Base-by-base conservation (phyloP, 1,140 invertebrate genomes). In the Leguminivora glycinivorella region DNA sequence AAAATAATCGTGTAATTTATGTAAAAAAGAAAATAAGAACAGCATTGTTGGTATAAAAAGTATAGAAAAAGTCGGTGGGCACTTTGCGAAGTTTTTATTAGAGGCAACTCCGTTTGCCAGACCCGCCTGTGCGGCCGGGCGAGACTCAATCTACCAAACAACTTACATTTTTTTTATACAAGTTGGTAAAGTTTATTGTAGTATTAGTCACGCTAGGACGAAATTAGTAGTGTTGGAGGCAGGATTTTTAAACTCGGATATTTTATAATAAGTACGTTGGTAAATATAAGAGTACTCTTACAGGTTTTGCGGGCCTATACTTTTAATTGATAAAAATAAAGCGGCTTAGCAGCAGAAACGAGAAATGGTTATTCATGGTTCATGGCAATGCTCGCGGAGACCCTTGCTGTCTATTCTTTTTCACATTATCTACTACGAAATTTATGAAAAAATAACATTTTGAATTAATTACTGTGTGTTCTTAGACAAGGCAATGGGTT, bases 1-100 rank as follows among this genome's bases (percentile, higher is more conserved):
- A 31, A 63, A 63, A 63, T 63, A 31, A 63, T 63, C 29, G 58
- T 63, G 58, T 63, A 63, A 63, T 63, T 63, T 63, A 63, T 63
- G 58, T 34, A 63, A 9, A 63, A 63, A 63, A 63, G 58, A 63
- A 63, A 63, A 63, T 19, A 63, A 34, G 58, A 63, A 60, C 26
- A 31, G 58, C 58, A 63, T 63, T 63, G 29, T 63, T 63, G 17
- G 3, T 63, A 63, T 29, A 63, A 63, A 60, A 63, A 63, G 58
- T 63, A 63, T 29, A 31, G 58, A 31, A 63, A 58, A 63, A 63
- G 25, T 63, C 58, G n/a, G 58, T 63, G 58, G 58, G 25, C 58
- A 63, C 25, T 63, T 63, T 34, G 58, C 26, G 26, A 63, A 63
- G 58, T 63, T 63, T 63, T 63, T 63, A 63, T 63, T 63, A 63